Percentiles rank a stretch among this genome's conserved stretches.
phyloP scores from a whole-genome alignment of 53 echinoderm and acorn worm species.

The Crossaster papposus region DNA sequence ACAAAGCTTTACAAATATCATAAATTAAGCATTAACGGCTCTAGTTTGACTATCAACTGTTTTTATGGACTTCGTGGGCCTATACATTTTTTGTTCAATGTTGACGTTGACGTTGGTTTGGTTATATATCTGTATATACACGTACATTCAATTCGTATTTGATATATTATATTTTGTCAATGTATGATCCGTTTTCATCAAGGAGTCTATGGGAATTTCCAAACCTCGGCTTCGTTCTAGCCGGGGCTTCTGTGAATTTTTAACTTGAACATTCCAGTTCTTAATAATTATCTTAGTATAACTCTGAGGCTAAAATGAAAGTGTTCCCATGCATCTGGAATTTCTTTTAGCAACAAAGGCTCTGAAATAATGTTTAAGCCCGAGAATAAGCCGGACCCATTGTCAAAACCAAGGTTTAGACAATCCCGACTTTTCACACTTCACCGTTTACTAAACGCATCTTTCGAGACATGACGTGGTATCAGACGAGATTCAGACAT shows the following conservation, averaged over 20 bases:
- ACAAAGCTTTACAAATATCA: background rate
- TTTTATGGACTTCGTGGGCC: background rate
- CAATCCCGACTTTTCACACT: background rate
- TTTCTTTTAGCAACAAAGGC: background rate
- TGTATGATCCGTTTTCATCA: no score
- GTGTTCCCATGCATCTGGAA: no score
- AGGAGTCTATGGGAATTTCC: no score
- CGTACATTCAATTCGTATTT: background rate
- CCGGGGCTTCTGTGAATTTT: no score
- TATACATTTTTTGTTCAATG: background rate
- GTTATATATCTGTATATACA: background rate
- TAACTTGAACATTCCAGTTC: no score
- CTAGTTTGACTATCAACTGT: background rate
- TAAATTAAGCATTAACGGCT: background rate
- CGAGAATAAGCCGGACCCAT: no score
- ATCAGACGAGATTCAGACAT: conserved; percentile 5
- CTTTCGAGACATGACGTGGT: conserved; percentile 33
- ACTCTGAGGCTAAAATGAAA: no score
- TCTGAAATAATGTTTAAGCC: background rate
- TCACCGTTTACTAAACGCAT: background rate
- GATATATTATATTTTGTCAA: background rate
- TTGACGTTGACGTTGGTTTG: no score
- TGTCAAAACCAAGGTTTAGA: no score
- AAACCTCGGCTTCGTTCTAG: no score
- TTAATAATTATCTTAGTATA: no score